A percentile compares a stretch with the other conserved stretches of the same genome.
phyloP scores from a whole-genome alignment of 2,113 vertebrate genomes.

The Pachypanchax playfairii region DNA sequence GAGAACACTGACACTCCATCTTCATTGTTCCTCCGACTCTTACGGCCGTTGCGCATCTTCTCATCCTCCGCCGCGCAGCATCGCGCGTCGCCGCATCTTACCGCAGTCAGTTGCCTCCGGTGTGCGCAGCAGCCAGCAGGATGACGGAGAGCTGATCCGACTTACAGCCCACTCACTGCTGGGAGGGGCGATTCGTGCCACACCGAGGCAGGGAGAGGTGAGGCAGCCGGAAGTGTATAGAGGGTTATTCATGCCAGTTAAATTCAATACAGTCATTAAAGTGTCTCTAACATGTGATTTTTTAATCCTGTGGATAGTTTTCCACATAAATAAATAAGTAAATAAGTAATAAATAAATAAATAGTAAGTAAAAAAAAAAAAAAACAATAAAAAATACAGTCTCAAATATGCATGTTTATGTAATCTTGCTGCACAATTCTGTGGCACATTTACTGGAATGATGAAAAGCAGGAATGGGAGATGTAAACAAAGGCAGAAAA shows the following conservation, averaged over 20 bases:
- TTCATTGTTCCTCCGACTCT: conserved; percentile 1
- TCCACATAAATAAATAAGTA: no score
- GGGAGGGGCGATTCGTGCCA: conserved; percentile 51
- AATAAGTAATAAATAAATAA: no score
- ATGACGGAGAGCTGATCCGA: conserved; percentile 65
- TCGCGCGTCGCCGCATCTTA: conserved; percentile 60
- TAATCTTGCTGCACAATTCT: no score
- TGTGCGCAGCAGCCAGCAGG: conserved; percentile 45
- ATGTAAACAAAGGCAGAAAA: no score
- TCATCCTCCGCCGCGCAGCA: conserved; percentile 29
- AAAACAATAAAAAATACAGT: no score
- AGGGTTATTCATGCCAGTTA: conserved; percentile 32
- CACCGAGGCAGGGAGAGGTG: conserved; percentile 30
- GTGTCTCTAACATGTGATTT: no score
- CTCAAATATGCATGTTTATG: no score
- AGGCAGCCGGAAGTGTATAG: conserved; percentile 35
- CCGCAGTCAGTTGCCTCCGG: conserved; percentile 66
- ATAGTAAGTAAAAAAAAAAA: no score
- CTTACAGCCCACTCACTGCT: conserved; percentile 66
- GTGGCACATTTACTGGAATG: no score
- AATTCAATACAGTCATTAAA: no score
- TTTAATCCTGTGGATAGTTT: no score
- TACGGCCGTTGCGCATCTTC: conserved; percentile 51
- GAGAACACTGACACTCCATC: not conserved
- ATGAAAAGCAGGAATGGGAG: no score